Percentiles rank a stretch among this genome's conserved stretches.
These are phyloP conservation scores for Halisarca cf. caerulea DNA, from an alignment of 37 sponge, comb jelly and placozoan genomes.

Conservation along the genomic window DNA sequence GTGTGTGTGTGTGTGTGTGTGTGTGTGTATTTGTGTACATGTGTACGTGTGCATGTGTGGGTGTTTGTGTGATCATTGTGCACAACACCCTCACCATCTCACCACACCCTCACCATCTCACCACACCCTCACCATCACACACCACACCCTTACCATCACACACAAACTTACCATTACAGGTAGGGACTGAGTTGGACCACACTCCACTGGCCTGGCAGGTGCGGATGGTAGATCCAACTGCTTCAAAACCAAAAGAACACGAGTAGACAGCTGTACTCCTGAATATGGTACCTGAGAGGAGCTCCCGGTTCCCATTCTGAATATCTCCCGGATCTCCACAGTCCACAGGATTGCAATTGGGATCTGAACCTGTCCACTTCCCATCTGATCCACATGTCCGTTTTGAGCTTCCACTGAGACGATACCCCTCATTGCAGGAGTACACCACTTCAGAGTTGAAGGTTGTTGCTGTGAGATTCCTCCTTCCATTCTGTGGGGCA, in stretches of 20 bases:
- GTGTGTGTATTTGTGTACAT: background rate
- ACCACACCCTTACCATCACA: too few relatives aligned
- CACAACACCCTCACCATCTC: too few relatives aligned
- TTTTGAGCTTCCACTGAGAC: background rate
- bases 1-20: too few relatives aligned
- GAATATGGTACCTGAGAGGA: background rate
- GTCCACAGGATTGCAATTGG: slow-evolving; percentile 2
- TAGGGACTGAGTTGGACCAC: slow-evolving; percentile 33
- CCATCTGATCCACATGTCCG: slow-evolving; percentile 4
- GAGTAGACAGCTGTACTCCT: background rate
- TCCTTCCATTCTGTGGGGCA: slow-evolving; percentile 31
- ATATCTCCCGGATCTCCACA: slow-evolving; percentile 5
- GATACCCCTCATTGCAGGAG: slow-evolving; percentile 33
- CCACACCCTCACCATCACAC: too few relatives aligned
- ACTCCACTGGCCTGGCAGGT: slow-evolving; percentile 30
- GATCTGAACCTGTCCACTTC: background rate
- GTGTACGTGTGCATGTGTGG: too few relatives aligned
- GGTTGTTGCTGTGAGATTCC: background rate
- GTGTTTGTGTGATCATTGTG: too few relatives aligned
- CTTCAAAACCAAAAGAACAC: background rate
- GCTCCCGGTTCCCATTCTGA: slow-evolving; percentile 14
- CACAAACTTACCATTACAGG: slow-evolving; percentile 15
- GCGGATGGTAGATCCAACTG: background rate
- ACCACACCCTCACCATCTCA: too few relatives aligned
- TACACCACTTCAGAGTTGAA: slow-evolving; percentile 19